Percentiles rank a stretch among this genome's conserved stretches.
phyloP scores from a whole-genome alignment of 2,888 invertebrate species.

The Lagria hirta region DNA sequence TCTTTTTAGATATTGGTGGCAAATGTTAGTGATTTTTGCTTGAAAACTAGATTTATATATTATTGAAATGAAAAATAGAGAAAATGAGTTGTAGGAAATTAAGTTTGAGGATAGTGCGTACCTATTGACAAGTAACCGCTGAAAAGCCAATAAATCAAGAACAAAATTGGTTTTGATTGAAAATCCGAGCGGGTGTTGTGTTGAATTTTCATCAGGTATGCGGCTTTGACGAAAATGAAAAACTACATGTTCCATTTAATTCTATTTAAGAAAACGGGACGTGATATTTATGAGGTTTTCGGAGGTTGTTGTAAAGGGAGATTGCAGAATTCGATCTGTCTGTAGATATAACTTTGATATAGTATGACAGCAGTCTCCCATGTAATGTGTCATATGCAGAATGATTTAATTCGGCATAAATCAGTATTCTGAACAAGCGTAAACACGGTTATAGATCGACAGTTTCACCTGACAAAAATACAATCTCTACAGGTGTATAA shows the following conservation, averaged over 20 bases:
- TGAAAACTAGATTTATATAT: too few relatives aligned
- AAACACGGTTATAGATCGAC: constrained; percentile 27
- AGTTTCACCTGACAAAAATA: constrained; percentile 25
- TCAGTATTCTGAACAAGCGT: constrained; percentile 27
- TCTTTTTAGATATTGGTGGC: too few relatives aligned
- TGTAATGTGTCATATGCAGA: constrained; percentile 29
- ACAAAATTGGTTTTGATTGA: constrained; percentile 22
- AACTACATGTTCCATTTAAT: constrained; percentile 7
- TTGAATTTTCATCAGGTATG: constrained; percentile 19
- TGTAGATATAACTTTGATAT: constrained; percentile 21
- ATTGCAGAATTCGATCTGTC: constrained; percentile 12
- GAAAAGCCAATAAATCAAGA: constrained; percentile 26
- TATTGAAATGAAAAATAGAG: too few relatives aligned
- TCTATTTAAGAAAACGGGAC: constrained; percentile 6
- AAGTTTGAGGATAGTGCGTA: too few relatives aligned
- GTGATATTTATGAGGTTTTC: constrained; percentile 4
- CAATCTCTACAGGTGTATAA: too few relatives aligned
- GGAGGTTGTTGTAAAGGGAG: constrained; percentile 8
- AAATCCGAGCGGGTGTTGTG: constrained; percentile 18
- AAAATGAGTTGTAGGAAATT: too few relatives aligned
- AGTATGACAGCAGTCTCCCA: constrained; percentile 25
- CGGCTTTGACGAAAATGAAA: constrained; percentile 11
- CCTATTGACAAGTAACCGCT: constrained; percentile 24
- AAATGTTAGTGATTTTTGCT: too few relatives aligned
- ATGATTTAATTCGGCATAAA: constrained; percentile 28